These are phyloP conservation scores for Charadrius vociferus DNA, from an alignment of 2,113 vertebrate genomes.

Conservation along the genomic window DNA sequence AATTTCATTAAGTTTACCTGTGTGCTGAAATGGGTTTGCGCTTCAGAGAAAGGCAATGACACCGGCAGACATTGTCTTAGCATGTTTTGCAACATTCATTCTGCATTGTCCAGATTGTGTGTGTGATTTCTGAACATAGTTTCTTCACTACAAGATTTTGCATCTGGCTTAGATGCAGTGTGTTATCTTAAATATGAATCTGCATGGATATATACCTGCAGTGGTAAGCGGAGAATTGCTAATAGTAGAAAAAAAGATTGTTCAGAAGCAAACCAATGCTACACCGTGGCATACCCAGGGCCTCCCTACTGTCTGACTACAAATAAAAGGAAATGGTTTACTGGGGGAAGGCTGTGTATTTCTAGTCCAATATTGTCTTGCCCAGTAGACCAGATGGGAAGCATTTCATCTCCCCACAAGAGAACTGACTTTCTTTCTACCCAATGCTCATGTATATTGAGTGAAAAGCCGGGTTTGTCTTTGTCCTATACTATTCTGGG, in stretches of 20 bases:
- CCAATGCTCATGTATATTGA: background rate
- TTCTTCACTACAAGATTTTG: background rate
- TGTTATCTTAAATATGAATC: background rate
- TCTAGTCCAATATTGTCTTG: background rate
- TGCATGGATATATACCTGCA: background rate
- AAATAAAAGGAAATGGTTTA: background rate
- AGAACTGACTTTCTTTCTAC: background rate
- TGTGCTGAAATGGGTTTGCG: background rate
- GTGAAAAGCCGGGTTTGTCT: background rate
- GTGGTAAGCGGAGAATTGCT: background rate
- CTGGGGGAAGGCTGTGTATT: background rate
- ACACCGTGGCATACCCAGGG: fast-evolving
- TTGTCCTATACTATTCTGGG: background rate
- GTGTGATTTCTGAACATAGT: background rate
- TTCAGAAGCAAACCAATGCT: background rate
- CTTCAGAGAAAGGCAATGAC: background rate
- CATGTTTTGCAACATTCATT: background rate
- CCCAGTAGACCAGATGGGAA: background rate
- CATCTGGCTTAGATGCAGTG: background rate
- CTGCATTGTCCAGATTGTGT: background rate
- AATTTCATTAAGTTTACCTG: background rate
- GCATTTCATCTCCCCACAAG: background rate
- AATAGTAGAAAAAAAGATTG: too few relatives aligned
- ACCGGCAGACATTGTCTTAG: background rate
- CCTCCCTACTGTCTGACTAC: background rate